These are phyloP conservation scores for Limnephilus marmoratus DNA, from an alignment of 2,888 invertebrate genomes.

Conservation along the genomic window DNA sequence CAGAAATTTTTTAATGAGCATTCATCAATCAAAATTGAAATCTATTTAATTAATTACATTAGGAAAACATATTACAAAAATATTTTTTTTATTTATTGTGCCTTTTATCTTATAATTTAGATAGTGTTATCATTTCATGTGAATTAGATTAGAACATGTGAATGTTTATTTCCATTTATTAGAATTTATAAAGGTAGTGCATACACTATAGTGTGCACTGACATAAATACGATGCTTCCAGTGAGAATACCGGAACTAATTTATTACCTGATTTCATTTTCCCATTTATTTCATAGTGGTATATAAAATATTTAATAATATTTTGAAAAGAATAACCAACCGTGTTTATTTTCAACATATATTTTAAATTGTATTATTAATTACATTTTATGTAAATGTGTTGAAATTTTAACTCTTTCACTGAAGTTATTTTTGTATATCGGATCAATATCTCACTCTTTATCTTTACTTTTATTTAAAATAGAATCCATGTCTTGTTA, in stretches of 20 bases:
- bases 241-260: neutral
- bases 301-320: neutral
- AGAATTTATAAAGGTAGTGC: neutral
- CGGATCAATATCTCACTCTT: neutral
- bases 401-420: neutral
- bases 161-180: slow-evolving; percentile 2
- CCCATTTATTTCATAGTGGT: neutral
- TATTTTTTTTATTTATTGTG: neutral
- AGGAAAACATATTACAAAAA: neutral
- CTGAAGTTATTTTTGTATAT: neutral
- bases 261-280: neutral
- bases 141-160: neutral
- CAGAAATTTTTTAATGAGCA: neutral
- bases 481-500: neutral
- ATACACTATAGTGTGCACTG: neutral
- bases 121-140: neutral
- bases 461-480: neutral
- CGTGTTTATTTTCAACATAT: neutral
- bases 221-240: neutral
- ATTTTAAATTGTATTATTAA: neutral
- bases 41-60: neutral
- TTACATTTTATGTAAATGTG: neutral
- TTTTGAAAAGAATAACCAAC: neutral
- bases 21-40: neutral
- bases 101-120: slow-evolving; percentile 2